Evolutionary conservation across 2,113 vertebrate genomes (phyloP).

Genomic region (Alethe diademata): DNA sequence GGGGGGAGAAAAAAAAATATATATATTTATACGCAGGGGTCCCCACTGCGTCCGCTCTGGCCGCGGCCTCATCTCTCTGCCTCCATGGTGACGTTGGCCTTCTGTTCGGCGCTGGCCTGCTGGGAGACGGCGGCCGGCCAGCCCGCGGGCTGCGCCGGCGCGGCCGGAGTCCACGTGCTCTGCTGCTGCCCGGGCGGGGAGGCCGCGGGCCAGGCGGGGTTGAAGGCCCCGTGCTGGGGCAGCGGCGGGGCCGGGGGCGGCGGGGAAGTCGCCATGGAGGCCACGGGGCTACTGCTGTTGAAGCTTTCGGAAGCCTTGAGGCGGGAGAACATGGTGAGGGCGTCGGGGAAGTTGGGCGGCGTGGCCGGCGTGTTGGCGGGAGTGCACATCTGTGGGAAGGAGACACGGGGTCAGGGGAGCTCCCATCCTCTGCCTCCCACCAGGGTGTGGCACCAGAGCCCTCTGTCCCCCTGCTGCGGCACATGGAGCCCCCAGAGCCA

Average conservation of each 20-base stretch:
- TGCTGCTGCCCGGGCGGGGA: conserved; percentile 80
- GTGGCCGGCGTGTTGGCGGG: conserved; percentile 97
- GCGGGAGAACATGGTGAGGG: conserved; percentile 96
- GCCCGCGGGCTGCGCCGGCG: conserved; percentile 78
- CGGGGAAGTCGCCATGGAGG: conserved; percentile 86
- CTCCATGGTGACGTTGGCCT: conserved; percentile 92
- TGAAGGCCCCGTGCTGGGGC: conserved; percentile 74
- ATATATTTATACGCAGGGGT: conserved; percentile 50
- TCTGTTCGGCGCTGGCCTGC: conserved; percentile 84
- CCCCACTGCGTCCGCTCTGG: conserved; percentile 46
- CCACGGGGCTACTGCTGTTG: conserved; percentile 81
- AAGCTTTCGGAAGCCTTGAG: conserved; percentile 93
- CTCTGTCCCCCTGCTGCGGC: neutral
- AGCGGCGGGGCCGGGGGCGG: conserved; percentile 80
- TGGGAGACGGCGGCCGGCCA: conserved; percentile 84
- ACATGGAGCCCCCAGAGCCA: fast-evolving
- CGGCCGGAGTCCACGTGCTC: conserved; percentile 88
- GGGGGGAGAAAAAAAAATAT: neutral
- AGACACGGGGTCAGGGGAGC: neutral
- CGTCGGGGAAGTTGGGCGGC: conserved; percentile 94
- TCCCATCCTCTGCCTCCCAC: neutral
- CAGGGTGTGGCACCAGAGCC: neutral
- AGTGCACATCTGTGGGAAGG: conserved; percentile 89
- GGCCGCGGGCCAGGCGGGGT: conserved; percentile 84
- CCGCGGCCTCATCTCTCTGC: conserved; percentile 92